Evolutionary conservation across 2,797 vertebrate genomes (phyloP).

Genomic region (Onychomys arenicola): DNA sequence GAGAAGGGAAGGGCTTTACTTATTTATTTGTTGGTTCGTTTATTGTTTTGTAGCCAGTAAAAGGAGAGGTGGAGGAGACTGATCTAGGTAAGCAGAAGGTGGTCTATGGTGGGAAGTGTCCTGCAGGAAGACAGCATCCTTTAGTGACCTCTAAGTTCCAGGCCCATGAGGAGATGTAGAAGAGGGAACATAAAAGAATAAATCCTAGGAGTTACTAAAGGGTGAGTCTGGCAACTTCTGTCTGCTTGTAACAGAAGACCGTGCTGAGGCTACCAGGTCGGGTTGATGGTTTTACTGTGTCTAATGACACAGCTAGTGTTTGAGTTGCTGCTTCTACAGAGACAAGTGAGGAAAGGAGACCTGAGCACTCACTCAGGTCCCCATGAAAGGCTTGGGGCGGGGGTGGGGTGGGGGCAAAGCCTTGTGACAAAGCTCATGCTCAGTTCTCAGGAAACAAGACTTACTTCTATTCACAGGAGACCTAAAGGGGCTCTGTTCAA

Average conservation of each 20-base stretch:
- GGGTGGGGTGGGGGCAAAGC: neutral
- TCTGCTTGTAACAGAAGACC: neutral
- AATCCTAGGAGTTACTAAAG: neutral
- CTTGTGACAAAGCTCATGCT: neutral
- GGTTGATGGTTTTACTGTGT: neutral
- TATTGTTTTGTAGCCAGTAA: neutral
- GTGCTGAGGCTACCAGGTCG: neutral
- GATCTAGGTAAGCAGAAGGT: neutral
- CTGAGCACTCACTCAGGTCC: neutral
- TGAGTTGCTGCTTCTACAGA: neutral
- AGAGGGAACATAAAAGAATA: neutral
- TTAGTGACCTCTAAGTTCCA: neutral
- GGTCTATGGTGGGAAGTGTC: neutral
- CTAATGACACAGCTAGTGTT: neutral
- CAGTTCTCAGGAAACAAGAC: neutral
- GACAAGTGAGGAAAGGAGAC: neutral
- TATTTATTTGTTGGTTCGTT: neutral
- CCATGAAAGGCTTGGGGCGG: neutral
- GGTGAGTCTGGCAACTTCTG: neutral
- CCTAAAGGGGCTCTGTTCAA: neutral
- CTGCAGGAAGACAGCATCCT: neutral
- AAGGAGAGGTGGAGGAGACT: neutral
- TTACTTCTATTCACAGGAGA: neutral
- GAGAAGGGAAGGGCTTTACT: no score
- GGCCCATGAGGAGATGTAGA: neutral